Conservation (phyloP, 2,113 vertebrate genomes). For the Vulpes vulpes region DNA sequence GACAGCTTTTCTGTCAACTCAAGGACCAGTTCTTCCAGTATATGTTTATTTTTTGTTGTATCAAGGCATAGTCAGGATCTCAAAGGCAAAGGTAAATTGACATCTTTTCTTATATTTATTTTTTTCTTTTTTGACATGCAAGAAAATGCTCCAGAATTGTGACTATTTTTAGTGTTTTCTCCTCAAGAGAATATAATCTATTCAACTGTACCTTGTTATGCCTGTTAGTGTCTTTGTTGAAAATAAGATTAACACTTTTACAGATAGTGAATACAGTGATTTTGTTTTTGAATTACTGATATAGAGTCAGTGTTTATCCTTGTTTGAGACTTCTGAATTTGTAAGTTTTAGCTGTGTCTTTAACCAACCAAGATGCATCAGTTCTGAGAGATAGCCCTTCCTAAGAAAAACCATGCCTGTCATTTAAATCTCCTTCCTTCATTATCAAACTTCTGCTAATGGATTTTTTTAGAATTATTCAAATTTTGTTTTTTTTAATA, state of each 20-base stretch:
- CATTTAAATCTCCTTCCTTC: not conserved
- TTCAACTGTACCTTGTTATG: not conserved
- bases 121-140: not conserved
- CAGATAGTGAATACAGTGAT: not conserved
- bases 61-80: slow-evolving; percentile 58
- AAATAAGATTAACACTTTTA: not conserved
- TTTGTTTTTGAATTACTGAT: not conserved
- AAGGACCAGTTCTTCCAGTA: not conserved
- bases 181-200: not conserved
- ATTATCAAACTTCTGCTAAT: slow-evolving; percentile 29
- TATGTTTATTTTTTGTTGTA: slow-evolving; percentile 40
- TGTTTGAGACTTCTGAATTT: slow-evolving; percentile 32
- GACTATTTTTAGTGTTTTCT: not conserved
- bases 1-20: slow-evolving; percentile 65
- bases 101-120: slow-evolving; percentile 31
- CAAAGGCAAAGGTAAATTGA: slow-evolving; percentile 40
- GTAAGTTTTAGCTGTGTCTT: not conserved
- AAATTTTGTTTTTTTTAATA: too few species aligned
- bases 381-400: not conserved
- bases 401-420: not conserved
- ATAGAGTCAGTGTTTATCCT: not conserved
- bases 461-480: not conserved
- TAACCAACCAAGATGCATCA: not conserved
- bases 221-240: not conserved
- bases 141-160: not conserved